Percentiles rank a stretch among this genome's conserved stretches.
Conservation (phyloP, 2,888 invertebrate genomes). For the Lamellibrachia satsuma region DNA sequence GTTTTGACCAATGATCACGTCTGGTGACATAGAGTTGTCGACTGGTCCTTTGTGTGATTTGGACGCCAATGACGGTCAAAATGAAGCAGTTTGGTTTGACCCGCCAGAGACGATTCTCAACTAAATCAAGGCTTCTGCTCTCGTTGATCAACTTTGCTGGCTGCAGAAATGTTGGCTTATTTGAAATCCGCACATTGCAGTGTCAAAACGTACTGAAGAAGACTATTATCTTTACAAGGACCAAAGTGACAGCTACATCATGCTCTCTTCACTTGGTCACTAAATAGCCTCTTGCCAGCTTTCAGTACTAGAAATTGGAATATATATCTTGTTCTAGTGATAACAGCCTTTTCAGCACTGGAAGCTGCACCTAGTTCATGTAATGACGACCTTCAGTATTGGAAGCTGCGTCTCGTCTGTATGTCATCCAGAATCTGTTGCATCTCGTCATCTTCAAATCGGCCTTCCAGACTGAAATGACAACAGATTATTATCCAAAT, state of each 20-base stretch:
- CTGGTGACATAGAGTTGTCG: no score
- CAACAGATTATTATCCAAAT: conserved; percentile 20
- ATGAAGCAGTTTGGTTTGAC: not conserved
- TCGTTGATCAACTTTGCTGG: not conserved
- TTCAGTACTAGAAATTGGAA: not conserved
- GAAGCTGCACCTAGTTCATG: not conserved
- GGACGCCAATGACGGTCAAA: no score
- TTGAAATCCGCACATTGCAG: no score
- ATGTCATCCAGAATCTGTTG: conserved; percentile 95
- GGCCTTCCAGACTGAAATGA: conserved; percentile 81
- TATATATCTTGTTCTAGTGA: not conserved
- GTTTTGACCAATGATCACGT: no score
- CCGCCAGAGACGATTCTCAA: not conserved
- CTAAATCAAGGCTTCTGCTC: not conserved
- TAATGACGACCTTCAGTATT: conserved; percentile 75
- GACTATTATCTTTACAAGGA: not conserved
- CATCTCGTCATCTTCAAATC: conserved; percentile 98
- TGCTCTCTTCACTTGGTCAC: not conserved
- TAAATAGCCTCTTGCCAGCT: not conserved
- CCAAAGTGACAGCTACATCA: no score
- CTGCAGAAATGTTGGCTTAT: no score
- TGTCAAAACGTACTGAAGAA: not conserved
- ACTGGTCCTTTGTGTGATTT: no score
- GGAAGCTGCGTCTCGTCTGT: conserved; percentile 96
- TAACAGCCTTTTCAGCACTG: not conserved